These are phyloP conservation scores for Cyrtorhinus lividipennis DNA, from an alignment of 1,140 invertebrate genomes.

Conservation along the genomic window DNA sequence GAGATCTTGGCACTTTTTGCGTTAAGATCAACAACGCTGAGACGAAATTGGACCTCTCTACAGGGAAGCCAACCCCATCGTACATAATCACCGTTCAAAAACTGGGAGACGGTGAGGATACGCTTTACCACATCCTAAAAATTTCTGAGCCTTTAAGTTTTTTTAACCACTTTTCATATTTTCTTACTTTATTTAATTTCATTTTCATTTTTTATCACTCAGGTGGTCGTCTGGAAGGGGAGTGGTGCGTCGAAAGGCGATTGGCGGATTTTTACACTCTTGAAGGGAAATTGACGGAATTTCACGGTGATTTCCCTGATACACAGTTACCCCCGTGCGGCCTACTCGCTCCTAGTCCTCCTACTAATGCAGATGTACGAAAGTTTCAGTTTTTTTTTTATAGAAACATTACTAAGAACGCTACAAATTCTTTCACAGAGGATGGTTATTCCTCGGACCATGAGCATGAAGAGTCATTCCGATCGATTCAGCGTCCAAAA, in stretches of 20 bases:
- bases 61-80: constrained; percentile 32
- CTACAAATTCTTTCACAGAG: too few species aligned
- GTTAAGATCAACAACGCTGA: constrained; percentile 47
- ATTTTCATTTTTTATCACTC: background rate
- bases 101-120: background rate
- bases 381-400: constrained; percentile 7
- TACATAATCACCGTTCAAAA: constrained; percentile 49
- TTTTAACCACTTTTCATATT: background rate
- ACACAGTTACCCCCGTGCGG: constrained; percentile 55
- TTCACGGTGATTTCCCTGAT: constrained; percentile 66
- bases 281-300: constrained; percentile 63
- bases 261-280: constrained; percentile 71
- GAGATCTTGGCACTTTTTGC: constrained; percentile 54
- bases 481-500: too few species aligned
- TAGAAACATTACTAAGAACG: too few species aligned
- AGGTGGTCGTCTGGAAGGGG: background rate
- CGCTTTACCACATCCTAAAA: too few species aligned
- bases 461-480: too few species aligned
- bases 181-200: background rate
- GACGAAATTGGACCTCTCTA: constrained; percentile 31
- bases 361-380: constrained; percentile 34
- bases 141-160: too few species aligned
- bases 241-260: constrained; percentile 46
- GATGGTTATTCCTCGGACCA: too few species aligned
- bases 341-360: constrained; percentile 36